Conservation (phyloP, 2,797 vertebrate genomes). For the Hapalemur alaotrensis region DNA sequence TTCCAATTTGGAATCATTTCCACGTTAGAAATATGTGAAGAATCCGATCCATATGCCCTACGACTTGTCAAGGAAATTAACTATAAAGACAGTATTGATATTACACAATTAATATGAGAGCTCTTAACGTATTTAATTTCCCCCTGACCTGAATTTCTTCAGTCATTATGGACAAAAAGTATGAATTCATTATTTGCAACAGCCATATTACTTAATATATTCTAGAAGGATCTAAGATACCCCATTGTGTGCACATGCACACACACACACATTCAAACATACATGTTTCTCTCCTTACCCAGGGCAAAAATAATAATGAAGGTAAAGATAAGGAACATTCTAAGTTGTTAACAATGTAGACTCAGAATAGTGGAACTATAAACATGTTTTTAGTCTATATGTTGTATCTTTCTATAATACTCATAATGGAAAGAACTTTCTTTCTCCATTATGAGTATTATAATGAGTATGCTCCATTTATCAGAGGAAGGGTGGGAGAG, state of each 20-base stretch:
- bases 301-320: constrained; percentile 41
- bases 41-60: constrained; percentile 47
- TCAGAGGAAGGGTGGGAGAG: not conserved
- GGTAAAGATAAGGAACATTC: not conserved
- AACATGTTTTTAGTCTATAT: not conserved
- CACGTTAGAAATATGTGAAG: constrained; percentile 52
- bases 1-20: constrained; percentile 59
- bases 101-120: constrained; percentile 70
- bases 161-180: constrained; percentile 52
- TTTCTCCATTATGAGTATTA: not conserved
- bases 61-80: constrained; percentile 70
- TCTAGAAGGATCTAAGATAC: constrained; percentile 8
- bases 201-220: constrained; percentile 3
- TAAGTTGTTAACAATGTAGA: not conserved
- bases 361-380: not conserved
- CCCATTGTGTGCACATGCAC: not conserved
- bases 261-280: not conserved
- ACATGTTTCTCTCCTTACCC: not conserved
- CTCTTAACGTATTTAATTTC: constrained; percentile 70
- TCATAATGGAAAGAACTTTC: not conserved
- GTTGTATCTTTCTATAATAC: not conserved
- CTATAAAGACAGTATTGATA: constrained; percentile 54
- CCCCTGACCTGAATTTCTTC: constrained; percentile 61
- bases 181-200: constrained; percentile 71
- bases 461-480: not conserved